Base-by-base conservation (phyloP, 2,888 invertebrate genomes). In the Heliconius erato region DNA sequence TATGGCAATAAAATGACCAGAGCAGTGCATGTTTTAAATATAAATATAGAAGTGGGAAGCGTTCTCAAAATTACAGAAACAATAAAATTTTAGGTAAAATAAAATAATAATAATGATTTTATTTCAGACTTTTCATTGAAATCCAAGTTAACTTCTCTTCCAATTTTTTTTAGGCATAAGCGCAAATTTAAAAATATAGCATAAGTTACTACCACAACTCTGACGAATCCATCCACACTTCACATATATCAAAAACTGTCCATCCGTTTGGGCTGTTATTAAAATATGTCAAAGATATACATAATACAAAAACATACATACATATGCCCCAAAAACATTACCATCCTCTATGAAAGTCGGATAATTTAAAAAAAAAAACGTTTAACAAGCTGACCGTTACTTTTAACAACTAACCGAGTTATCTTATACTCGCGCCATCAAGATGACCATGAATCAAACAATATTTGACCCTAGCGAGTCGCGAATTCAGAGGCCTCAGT, bases 401-500 rank as follows among this genome's bases (percentile, higher is more conserved):
- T 35, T 28, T 32, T 59, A 23, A n/a, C 59, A 74, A 59, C 59
- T 74, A 59, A 35, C 32, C 67, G 7, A 40, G 65, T 44, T 14
- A 67, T 26, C 26, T n/a, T 40, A 44, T 3, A 40, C 44, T 40
- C 49, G 49, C 35, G 77, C 81, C 69, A 78, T 80, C 44, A 63
- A 63, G 59, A 28, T 28, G 82, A 72, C 84, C 84, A 19, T 79
- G 81, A 79, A 28, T 16, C 35, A 49, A 71, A 71, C 74, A 81
- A 74, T 68, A 78, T 79, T 81, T 84, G 84, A 83, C 84, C 44
- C 74, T 80, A 83, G 40, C 83, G 81, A 83, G 84, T 80, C 79
- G 83, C 76, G 59, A 80, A 82, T 80, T 84, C 79, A 74, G 80
- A 83, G 80, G 84, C 74, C 67, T 69, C 71, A 80, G 80, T 83